phyloP scores from a whole-genome alignment of 2,797 vertebrate species.

The Prionace glauca region DNA sequence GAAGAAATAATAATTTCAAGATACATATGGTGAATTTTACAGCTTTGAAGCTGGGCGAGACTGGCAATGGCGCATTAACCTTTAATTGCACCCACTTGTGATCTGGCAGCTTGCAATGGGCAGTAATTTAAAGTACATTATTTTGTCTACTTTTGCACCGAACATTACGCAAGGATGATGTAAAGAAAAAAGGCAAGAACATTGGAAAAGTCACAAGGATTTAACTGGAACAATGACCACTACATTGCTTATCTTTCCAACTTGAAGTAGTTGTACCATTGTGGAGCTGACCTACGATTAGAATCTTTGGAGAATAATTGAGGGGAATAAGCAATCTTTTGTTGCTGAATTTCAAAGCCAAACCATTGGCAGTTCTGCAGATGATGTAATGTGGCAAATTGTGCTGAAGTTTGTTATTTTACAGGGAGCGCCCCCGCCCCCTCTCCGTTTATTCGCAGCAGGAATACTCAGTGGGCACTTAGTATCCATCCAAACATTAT shows the following conservation, averaged over 20 bases:
- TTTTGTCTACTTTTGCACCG: slow-evolving; percentile 17
- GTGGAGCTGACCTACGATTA: slow-evolving; percentile 2
- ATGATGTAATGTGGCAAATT: slow-evolving; percentile 59
- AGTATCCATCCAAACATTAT: slow-evolving; percentile 48
- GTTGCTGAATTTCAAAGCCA: slow-evolving; percentile 33
- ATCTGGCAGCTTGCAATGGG: slow-evolving; percentile 26
- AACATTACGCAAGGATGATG: slow-evolving; percentile 15
- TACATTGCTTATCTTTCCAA: slow-evolving; percentile 27
- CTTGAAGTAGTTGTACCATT: slow-evolving; percentile 17
- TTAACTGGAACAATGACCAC: slow-evolving; percentile 18
- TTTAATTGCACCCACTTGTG: slow-evolving; percentile 34
- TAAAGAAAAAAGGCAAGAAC: neutral
- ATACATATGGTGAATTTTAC: slow-evolving; percentile 30
- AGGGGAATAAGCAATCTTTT: slow-evolving; percentile 33
- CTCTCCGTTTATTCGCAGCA: slow-evolving; percentile 45
- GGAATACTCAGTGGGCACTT: slow-evolving; percentile 50
- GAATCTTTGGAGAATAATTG: slow-evolving; percentile 25
- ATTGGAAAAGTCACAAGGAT: slow-evolving; percentile 24
- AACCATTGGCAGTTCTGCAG: slow-evolving; percentile 34
- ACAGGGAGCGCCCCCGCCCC: slow-evolving; percentile 43
- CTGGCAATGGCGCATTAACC: slow-evolving; percentile 27
- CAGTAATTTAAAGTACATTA: slow-evolving; percentile 33
- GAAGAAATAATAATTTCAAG: slow-evolving; percentile 33
- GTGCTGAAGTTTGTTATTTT: slow-evolving; percentile 57
- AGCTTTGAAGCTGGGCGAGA: slow-evolving; percentile 23